Percentiles rank a stretch among this genome's conserved stretches.
Evolutionary conservation across 2,888 invertebrate species (phyloP).

Genomic region (Cataglyphis albicans): DNA sequence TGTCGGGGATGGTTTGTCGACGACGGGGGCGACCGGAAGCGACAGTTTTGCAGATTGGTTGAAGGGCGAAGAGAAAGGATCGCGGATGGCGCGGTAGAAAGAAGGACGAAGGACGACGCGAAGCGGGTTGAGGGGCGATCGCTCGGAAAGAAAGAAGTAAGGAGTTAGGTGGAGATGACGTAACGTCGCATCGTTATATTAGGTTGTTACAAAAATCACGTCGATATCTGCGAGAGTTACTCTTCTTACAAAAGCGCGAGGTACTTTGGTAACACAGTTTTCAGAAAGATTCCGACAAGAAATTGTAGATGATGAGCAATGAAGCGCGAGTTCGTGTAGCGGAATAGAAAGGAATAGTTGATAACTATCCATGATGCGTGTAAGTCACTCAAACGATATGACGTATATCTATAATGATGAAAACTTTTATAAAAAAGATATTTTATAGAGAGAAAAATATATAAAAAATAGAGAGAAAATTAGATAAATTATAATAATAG

Average conservation of each 20-base stretch:
- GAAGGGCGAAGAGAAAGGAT: slow-evolving; percentile 29
- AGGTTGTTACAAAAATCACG: slow-evolving; percentile 53
- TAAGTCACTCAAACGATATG: neutral
- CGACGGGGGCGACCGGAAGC: slow-evolving; percentile 34
- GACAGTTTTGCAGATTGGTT: slow-evolving; percentile 54
- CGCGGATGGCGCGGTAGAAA: neutral
- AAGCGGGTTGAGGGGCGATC: slow-evolving; percentile 15
- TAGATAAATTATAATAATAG: neutral
- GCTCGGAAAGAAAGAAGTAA: neutral
- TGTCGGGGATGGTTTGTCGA: slow-evolving; percentile 6
- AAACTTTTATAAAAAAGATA: neutral
- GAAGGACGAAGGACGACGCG: neutral
- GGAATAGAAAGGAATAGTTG: slow-evolving; percentile 9
- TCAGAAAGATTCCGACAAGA: slow-evolving; percentile 23
- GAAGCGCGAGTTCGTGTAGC: slow-evolving; percentile 33
- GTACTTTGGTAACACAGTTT: slow-evolving; percentile 39
- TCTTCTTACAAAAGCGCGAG: slow-evolving; percentile 46
- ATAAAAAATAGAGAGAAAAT: neutral
- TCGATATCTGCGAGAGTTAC: slow-evolving; percentile 41
- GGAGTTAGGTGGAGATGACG: slow-evolving; percentile 41
- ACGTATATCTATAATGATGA: neutral
- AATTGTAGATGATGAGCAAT: slow-evolving; percentile 32
- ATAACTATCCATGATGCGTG: slow-evolving; percentile 1
- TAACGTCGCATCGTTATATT: slow-evolving; percentile 43
- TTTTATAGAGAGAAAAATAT: slow-evolving; percentile 7